Conservation (phyloP, 2,888 invertebrate genomes). For the Trichopria drosophilae region DNA sequence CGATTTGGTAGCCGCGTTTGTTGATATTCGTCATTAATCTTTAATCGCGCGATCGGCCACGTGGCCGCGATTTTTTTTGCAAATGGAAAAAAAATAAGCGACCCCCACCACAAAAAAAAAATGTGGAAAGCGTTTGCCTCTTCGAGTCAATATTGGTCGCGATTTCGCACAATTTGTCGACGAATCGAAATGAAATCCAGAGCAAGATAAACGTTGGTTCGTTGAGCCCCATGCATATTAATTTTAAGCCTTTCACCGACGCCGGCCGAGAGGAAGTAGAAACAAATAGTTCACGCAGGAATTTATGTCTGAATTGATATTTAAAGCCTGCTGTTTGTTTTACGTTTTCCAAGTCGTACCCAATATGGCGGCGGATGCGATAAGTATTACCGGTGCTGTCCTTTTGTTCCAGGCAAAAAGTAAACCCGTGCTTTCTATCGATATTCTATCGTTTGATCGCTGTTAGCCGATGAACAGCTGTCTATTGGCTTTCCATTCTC, state of each 20-base stretch:
- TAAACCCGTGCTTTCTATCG: no score
- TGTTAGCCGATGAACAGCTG: no score
- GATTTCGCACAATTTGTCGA: conserved; percentile 51
- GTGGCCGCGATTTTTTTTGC: conserved; percentile 20
- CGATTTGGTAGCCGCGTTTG: conserved; percentile 43
- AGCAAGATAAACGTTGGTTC: conserved; percentile 55
- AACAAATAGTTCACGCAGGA: conserved; percentile 28
- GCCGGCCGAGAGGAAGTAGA: conserved; percentile 16
- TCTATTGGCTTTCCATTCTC: no score
- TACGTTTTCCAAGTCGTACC: no score
- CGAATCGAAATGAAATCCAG: conserved; percentile 58
- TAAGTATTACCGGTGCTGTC: no score
- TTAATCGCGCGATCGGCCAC: conserved; percentile 49
- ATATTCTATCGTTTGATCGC: no score
- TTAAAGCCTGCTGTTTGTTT: no score
- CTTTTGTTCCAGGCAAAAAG: no score
- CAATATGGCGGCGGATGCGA: no score
- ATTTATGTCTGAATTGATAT: no score
- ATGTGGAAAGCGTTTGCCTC: no score
- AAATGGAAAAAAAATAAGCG: conserved; percentile 35
- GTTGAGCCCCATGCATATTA: conserved; percentile 54
- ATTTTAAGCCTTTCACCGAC: conserved; percentile 53
- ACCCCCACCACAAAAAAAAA: no score
- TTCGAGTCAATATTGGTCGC: conserved; percentile 35
- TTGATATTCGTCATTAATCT: conserved; percentile 57